Evolutionary conservation across 2,797 vertebrate species (phyloP).

Genomic region (Capromys pilorides): DNA sequence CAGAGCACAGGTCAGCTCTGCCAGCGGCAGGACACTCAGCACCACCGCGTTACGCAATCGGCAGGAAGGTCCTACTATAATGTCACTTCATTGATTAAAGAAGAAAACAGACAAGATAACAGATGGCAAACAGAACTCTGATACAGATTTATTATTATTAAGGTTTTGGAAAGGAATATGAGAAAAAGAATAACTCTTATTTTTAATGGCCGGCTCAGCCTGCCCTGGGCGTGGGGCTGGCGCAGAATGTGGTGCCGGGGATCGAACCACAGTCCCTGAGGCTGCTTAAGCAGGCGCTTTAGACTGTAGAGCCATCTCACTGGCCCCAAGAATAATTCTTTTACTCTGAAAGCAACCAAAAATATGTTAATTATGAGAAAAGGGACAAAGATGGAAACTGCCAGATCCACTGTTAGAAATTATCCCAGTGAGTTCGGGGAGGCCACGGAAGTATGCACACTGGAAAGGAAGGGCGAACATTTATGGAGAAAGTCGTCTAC

Average conservation of each 20-base stretch:
- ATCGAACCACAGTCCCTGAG: too few relatives aligned
- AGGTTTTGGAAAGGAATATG: neutral
- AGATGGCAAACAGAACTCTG: neutral
- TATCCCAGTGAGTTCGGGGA: neutral
- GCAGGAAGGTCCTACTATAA: too few relatives aligned
- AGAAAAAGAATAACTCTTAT: too few relatives aligned
- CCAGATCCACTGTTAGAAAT: neutral
- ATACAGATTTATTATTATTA: neutral
- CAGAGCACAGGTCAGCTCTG: neutral
- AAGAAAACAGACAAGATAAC: neutral
- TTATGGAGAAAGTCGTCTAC: neutral
- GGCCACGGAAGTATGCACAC: neutral
- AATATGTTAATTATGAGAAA: neutral
- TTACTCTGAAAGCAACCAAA: neutral
- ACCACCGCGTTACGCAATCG: too few relatives aligned
- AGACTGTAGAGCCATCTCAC: too few relatives aligned
- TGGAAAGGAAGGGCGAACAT: neutral
- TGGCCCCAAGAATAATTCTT: neutral
- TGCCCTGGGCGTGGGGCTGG: too few relatives aligned
- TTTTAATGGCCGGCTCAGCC: too few relatives aligned
- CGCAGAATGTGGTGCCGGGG: too few relatives aligned
- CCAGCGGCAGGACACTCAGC: neutral
- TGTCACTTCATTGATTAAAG: too few relatives aligned
- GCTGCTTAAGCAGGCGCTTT: too few relatives aligned
- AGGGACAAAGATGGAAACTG: neutral